These are phyloP conservation scores for Lophotriccus pileatus DNA, from an alignment of 2,797 vertebrate genomes.

Conservation along the genomic window DNA sequence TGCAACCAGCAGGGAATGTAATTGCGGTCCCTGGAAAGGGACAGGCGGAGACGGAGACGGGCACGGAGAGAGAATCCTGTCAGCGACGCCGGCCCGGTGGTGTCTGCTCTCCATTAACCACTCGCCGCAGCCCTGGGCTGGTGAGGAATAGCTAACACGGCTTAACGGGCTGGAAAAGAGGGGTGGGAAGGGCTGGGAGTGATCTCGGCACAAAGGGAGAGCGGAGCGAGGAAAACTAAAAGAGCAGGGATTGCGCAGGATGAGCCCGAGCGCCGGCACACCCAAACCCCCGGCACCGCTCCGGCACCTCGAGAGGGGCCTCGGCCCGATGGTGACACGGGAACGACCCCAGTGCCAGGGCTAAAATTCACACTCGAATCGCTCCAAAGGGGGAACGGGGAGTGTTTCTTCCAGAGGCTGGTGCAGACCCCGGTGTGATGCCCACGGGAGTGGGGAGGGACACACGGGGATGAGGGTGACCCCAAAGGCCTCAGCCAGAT, in stretches of 20 bases:
- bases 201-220: slow-evolving; percentile 34
- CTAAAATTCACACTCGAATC: background rate
- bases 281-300: fast-evolving
- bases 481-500: background rate
- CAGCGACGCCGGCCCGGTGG: slow-evolving; percentile 30
- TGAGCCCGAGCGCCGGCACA: fast-evolving
- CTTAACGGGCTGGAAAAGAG: slow-evolving; percentile 59
- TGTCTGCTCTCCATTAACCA: slow-evolving; percentile 58
- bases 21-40: slow-evolving; percentile 46
- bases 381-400: fast-evolving
- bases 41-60: slow-evolving; percentile 8
- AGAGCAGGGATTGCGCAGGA: background rate
- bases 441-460: fast-evolving
- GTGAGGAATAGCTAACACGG: slow-evolving; percentile 43
- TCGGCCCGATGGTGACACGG: fast-evolving
- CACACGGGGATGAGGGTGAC: fast-evolving
- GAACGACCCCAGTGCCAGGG: fast-evolving
- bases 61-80: slow-evolving; percentile 31
- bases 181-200: slow-evolving; percentile 40
- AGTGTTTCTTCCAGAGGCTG: background rate
- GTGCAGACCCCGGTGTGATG: fast-evolving
- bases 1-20: slow-evolving; percentile 47
- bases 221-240: background rate
- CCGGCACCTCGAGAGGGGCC: background rate
- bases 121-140: slow-evolving; percentile 34